These are phyloP conservation scores for Ambastaia sidthimunki DNA, from an alignment of 2,797 vertebrate species.

Conservation along the genomic window DNA sequence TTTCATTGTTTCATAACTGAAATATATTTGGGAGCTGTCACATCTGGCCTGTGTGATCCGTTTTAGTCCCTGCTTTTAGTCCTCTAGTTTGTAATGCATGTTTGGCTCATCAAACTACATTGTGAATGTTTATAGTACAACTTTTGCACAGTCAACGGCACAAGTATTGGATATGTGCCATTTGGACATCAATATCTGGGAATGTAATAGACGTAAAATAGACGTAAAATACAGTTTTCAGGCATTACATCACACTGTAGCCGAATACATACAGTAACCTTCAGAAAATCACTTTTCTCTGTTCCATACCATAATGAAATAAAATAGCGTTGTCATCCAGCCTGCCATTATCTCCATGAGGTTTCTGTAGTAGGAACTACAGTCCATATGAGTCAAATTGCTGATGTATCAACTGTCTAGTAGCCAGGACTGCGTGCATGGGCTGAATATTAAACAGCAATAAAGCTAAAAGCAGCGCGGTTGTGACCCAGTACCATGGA, in stretches of 20 bases:
- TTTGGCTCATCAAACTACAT: neutral
- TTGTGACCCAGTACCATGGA: conserved; percentile 75
- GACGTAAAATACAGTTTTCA: neutral
- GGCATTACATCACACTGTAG: neutral
- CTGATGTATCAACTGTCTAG: conserved; percentile 68
- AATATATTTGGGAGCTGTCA: neutral
- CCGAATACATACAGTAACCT: conserved; percentile 3
- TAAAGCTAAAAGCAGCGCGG: conserved; percentile 54
- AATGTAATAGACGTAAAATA: neutral
- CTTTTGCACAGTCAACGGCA: too few species aligned
- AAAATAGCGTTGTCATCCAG: conserved; percentile 28
- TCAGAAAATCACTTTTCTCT: neutral
- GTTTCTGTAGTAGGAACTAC: conserved; percentile 33
- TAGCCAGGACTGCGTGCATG: conserved; percentile 44
- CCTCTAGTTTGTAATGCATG: neutral
- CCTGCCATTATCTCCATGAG: conserved; percentile 31
- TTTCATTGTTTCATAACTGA: neutral
- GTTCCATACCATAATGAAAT: neutral
- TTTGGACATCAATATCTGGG: neutral
- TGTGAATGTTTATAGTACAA: neutral
- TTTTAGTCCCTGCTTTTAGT: too few species aligned
- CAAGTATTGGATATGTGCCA: neutral
- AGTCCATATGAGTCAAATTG: conserved; percentile 60
- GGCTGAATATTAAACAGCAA: conserved; percentile 64
- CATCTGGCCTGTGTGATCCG: too few species aligned